Evolutionary conservation across 2,888 invertebrate genomes (phyloP), one percentile per base, ranked within the genome.

Genomic region (Lithosia quadra): DNA sequence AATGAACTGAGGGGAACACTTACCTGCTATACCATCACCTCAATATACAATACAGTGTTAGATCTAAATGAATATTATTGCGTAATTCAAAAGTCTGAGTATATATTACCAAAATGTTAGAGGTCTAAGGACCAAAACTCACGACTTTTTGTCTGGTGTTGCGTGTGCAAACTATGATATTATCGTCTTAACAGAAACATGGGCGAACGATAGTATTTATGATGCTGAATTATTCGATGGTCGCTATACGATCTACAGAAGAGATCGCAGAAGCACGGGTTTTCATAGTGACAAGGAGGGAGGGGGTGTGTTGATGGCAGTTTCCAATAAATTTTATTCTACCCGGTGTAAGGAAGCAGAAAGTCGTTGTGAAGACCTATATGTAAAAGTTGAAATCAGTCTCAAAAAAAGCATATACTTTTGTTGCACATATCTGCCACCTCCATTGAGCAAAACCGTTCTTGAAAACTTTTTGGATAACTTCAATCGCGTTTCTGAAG

Each of bases 231-330:
- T 65, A 15, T 15, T 65, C 18, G 65, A 65, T 39, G 24, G 57
- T 43, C 57, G 64, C 0, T 58, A 65, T 39, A 58, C n/a, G n/a
- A n/a, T n/a, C n/a, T n/a, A n/a, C n/a, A n/a, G n/a, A n/a, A n/a
- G n/a, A n/a, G n/a, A n/a, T 22, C 63, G 56, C 34, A 15, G 2
- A 34, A 63, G 22, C 13, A 56, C 55, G 5, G 56, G 34, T 15
- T 63, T 63, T 18, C 21, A 63, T 10, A 5, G 21, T 8, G 15
- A 36, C 7, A 63, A 15, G 21, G 36, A 56, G 8, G 63, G 63
- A 24, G 63, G 56, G 33, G 56, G 63, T 22, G 63, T 63, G 9
- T 36, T 56, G n/a, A 56, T 63, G 22, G 63, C 63, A 56, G 36
- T 63, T 1, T 56, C 63, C 8, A 63, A 63, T 21, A 63, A 24